Percentiles rank a stretch among this genome's conserved stretches.
These are phyloP conservation scores for Peromyscus nudipes DNA, from an alignment of 2,797 vertebrate genomes.

Conservation along the genomic window DNA sequence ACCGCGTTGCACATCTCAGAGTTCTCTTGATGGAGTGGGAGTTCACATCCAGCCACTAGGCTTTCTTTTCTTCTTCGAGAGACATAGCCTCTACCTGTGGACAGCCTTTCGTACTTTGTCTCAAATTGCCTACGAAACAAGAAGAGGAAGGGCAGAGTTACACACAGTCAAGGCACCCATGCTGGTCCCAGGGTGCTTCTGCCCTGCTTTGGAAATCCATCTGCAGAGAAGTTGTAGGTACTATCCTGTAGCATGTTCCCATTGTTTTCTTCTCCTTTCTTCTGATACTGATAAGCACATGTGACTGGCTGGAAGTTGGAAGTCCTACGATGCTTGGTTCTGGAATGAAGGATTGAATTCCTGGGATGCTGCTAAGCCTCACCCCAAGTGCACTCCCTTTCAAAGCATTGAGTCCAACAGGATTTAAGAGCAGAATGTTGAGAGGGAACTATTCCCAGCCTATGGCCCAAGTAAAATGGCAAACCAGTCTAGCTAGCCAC, in stretches of 20 bases:
- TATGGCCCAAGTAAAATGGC: not conserved
- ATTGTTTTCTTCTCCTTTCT: not conserved
- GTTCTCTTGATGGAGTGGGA: slow-evolving; percentile 98
- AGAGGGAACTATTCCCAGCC: not conserved
- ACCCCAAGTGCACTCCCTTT: not conserved
- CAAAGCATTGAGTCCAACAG: not conserved
- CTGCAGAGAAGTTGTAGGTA: not conserved
- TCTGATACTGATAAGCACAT: not conserved
- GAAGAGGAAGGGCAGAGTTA: slow-evolving; percentile 48
- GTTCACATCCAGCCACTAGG: slow-evolving; percentile 92
- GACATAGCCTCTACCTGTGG: slow-evolving; percentile 90
- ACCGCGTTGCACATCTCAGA: slow-evolving; percentile 97
- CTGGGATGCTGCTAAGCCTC: not conserved
- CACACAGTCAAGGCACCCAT: not conserved
- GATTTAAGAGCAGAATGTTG: not conserved
- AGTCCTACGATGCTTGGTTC: not conserved
- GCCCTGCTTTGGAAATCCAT: not conserved
- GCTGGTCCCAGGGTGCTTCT: not conserved
- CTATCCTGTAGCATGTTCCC: not conserved
- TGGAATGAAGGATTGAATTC: slow-evolving; percentile 26
- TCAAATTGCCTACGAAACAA: slow-evolving; percentile 89
- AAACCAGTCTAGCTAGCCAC: not conserved
- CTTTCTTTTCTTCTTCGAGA: slow-evolving; percentile 89
- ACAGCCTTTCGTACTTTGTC: slow-evolving; percentile 93
- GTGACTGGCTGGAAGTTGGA: not conserved